These are phyloP conservation scores for Carposina sasakii DNA, from an alignment of 1,140 invertebrate species.

Conservation along the genomic window DNA sequence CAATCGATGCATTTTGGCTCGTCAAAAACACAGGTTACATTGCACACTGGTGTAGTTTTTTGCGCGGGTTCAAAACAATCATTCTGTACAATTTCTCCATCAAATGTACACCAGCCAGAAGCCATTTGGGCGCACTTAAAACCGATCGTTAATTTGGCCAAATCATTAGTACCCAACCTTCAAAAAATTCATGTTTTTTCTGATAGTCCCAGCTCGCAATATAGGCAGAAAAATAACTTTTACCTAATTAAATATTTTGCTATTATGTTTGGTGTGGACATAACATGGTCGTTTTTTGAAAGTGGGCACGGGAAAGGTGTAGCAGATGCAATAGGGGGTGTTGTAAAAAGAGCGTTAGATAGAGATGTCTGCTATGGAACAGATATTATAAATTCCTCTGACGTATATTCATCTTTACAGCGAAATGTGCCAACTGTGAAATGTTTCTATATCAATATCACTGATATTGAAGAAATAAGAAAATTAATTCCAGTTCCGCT, in stretches of 20 bases:
- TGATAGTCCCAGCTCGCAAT: conserved; percentile 13
- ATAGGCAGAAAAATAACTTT: conserved; percentile 20
- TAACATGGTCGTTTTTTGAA: conserved; percentile 11
- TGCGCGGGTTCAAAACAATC: conserved; percentile 1
- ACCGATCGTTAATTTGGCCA: conserved; percentile 12
- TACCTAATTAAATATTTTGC: not conserved
- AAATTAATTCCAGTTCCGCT: too few species aligned
- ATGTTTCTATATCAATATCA: too few species aligned
- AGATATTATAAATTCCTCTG: conserved; percentile 2
- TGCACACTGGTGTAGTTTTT: conserved; percentile 19
- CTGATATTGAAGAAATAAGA: too few species aligned
- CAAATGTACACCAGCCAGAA: conserved; percentile 7
- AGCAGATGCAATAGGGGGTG: conserved; percentile 9
- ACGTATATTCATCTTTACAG: too few species aligned
- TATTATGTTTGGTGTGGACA: not conserved
- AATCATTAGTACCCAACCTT: conserved; percentile 1
- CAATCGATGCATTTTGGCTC: conserved; percentile 22
- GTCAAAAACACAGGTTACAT: conserved; percentile 15
- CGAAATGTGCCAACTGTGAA: too few species aligned
- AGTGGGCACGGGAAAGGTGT: conserved; percentile 5
- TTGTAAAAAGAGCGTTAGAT: conserved; percentile 9
- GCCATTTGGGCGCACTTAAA: conserved; percentile 18
- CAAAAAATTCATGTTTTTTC: conserved; percentile 13
- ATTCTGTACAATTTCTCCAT: conserved; percentile 10
- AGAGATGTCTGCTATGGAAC: conserved; percentile 1